Percentiles rank a stretch among this genome's conserved stretches.
These are phyloP conservation scores for Formicarius rufipectus DNA, from an alignment of 2,113 vertebrate species.

Conservation along the genomic window DNA sequence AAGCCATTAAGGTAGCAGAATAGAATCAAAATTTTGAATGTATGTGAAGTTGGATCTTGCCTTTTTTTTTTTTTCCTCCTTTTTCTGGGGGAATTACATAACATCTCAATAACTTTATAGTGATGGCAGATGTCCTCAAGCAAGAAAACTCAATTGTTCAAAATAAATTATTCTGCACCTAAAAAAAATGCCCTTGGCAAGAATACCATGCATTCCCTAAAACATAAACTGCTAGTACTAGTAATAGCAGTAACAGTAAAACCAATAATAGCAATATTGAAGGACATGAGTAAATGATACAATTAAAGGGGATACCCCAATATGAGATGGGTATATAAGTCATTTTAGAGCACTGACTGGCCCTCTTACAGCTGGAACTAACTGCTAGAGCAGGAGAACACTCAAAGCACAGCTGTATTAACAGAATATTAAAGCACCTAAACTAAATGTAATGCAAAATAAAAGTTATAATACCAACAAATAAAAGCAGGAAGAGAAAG, in stretches of 20 bases:
- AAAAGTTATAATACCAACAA: background rate
- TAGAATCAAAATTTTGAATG: background rate
- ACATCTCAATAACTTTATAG: background rate
- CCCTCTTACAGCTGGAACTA: background rate
- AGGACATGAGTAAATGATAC: background rate
- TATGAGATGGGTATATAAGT: background rate
- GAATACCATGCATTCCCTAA: background rate
- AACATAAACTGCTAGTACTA: background rate
- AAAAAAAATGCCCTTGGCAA: background rate
- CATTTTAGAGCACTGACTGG: background rate
- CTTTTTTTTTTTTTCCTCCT: background rate
- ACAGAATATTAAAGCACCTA: background rate
- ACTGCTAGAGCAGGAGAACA: background rate
- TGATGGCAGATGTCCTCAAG: background rate
- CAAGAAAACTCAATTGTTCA: background rate
- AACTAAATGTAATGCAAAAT: background rate
- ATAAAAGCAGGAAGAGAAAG: background rate
- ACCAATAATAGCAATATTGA: background rate
- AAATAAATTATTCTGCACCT: background rate
- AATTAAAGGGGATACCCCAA: background rate
- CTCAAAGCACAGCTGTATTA: background rate
- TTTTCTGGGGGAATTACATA: background rate
- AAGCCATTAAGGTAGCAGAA: background rate
- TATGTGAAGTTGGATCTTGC: background rate
- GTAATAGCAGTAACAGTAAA: background rate